phyloP scores from a whole-genome alignment of 2,888 invertebrate species.

The Isoperla grammatica region DNA sequence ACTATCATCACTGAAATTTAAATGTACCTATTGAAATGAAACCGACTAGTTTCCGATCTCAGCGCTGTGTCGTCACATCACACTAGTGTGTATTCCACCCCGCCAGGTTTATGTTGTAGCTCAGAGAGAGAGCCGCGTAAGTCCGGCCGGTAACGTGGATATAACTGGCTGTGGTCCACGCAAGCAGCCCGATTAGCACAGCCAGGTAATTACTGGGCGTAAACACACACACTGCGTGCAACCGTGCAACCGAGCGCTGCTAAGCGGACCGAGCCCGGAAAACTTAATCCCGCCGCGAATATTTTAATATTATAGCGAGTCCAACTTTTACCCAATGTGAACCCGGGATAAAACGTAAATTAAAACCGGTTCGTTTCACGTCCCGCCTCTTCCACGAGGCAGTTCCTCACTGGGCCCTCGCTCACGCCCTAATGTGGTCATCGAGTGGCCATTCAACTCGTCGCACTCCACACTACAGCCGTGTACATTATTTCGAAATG shows the following conservation, averaged over 20 bases:
- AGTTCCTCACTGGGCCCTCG: background rate
- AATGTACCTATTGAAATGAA: too few relatives aligned
- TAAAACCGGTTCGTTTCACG: constrained; percentile 5
- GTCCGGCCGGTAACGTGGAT: background rate
- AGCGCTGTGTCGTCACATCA: too few relatives aligned
- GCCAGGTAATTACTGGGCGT: constrained; percentile 12
- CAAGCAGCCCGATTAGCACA: constrained; percentile 6
- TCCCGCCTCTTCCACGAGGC: constrained; percentile 1
- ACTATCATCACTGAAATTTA: too few relatives aligned
- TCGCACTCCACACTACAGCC: background rate
- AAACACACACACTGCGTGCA: background rate
- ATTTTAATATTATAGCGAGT: constrained; percentile 9
- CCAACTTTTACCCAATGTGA: background rate
- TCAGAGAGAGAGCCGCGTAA: background rate
- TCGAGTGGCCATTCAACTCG: constrained; percentile 2
- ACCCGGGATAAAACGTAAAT: background rate
- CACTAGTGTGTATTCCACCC: background rate
- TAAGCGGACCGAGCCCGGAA: background rate
- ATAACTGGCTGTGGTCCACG: constrained; percentile 1
- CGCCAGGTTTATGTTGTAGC: background rate
- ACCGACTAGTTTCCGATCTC: too few relatives aligned
- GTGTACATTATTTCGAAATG: constrained; percentile 9
- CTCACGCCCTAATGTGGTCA: background rate
- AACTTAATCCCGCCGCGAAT: background rate
- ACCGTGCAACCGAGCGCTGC: background rate